These are phyloP conservation scores for Rhamphomyia laevipes DNA, from an alignment of 2,888 invertebrate species.

Conservation along the genomic window DNA sequence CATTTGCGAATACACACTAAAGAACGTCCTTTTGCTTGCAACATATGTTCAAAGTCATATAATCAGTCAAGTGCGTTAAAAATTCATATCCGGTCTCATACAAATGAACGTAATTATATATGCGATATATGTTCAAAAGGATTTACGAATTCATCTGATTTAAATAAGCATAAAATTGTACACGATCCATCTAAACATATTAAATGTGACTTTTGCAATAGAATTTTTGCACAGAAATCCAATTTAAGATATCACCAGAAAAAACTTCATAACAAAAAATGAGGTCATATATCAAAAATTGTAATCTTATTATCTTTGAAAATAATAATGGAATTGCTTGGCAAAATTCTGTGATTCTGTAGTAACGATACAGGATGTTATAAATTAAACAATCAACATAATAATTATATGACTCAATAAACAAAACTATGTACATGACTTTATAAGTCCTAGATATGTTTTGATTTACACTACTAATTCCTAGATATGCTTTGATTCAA, in stretches of 20 bases:
- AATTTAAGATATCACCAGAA: conserved; percentile 11
- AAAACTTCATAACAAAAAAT: too few species aligned
- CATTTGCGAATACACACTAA: conserved; percentile 20
- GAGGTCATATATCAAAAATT: too few species aligned
- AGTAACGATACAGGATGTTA: too few species aligned
- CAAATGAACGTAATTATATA: conserved; percentile 19
- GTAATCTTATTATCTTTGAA: too few species aligned
- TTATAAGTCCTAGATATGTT: too few species aligned
- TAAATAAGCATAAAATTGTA: conserved; percentile 18
- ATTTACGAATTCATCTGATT: conserved; percentile 19
- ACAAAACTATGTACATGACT: too few species aligned
- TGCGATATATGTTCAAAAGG: conserved; percentile 16
- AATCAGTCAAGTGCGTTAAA: conserved; percentile 19
- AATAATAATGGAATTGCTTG: too few species aligned
- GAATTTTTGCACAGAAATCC: conserved; percentile 16
- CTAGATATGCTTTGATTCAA: too few species aligned
- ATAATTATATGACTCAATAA: too few species aligned
- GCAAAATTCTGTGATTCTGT: too few species aligned
- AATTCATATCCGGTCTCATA: conserved; percentile 20
- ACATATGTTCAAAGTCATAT: conserved; percentile 17
- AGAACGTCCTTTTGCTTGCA: conserved; percentile 19
- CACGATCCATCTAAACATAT: conserved; percentile 16
- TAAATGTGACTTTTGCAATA: conserved; percentile 16
- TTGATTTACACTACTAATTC: too few species aligned
- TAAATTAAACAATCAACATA: too few species aligned